Base-by-base conservation (phyloP, 1,140 invertebrate genomes). In the Schlechtendalia chinensis region DNA sequence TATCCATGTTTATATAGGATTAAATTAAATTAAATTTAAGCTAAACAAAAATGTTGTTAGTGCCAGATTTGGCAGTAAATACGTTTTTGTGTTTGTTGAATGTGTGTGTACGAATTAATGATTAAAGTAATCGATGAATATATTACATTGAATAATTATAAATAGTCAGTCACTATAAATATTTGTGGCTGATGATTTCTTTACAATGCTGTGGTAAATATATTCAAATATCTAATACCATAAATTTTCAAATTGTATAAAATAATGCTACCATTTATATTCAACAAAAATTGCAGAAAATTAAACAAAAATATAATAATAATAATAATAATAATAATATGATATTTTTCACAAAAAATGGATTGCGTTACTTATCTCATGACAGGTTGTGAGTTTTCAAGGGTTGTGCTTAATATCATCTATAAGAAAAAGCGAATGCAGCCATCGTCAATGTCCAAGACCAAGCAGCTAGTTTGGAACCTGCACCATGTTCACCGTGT, bases 401-500 rank as follows among this genome's bases (percentile, higher is more conserved):
- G 10, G 10, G 17, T 6, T 29, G 24, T 29, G 16, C 22, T 71
- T 72, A 71, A 54, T 50, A 82, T 82, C 82, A 82, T 75, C 82
- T 82, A 29, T 71, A 39, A 19, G 77, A 63, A 1, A 82, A n/a
- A 10, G 81, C 82, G 8, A 81, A 69, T 0, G 50, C 74, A 19
- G 82, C 82, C 47, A 82, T 77, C 39, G 81, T 81, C 8, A 81
- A 24, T 16, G 71, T 82, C 81, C 81, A 81, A 50, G 82, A 80
- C 53, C 81, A 79, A 3, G 80, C 72, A 0, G 69, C 74, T 47
- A 82, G 32, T 63, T 81, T 75, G 2, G 71, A 77, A n/a, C 81
- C 81, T 47, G 81, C 82, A 19, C 82, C 89, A 86, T 91, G 92
- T 83, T 92, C 93, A 81, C 92, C 93, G 85, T 93, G 91, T 87